Conservation (phyloP, 2,888 invertebrate genomes). For the Pristionchus maxplancki region DNA sequence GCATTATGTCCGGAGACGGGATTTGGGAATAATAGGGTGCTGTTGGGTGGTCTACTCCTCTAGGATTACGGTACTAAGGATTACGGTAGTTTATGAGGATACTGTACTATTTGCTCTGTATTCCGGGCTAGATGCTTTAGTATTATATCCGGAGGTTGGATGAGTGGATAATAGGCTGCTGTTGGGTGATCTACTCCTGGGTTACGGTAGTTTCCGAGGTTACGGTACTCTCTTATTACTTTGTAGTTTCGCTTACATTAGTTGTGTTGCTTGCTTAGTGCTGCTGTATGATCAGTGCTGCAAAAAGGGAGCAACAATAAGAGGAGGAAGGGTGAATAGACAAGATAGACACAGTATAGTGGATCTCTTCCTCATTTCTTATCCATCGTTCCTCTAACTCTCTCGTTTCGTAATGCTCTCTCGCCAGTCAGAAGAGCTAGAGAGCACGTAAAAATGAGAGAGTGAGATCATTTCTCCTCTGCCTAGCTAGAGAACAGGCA, state of each 20-base stretch:
- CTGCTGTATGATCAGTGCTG: background rate
- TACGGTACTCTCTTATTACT: background rate
- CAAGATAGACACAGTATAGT: slow-evolving; percentile 3
- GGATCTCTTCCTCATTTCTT: background rate
- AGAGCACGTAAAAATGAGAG: background rate
- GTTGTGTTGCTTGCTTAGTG: background rate
- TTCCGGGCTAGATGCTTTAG: too few species aligned
- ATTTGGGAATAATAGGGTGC: background rate
- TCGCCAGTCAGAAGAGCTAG: background rate
- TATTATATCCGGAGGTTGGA: too few species aligned
- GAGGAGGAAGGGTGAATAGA: background rate
- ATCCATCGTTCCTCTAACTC: too few species aligned
- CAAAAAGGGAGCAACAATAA: background rate
- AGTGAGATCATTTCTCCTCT: too few species aligned
- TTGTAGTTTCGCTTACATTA: too few species aligned
- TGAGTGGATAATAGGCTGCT: too few species aligned
- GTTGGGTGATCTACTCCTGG: background rate
- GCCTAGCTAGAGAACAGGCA: too few species aligned
- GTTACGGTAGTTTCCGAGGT: background rate
- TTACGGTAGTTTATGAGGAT: background rate
- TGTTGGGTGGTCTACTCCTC: background rate
- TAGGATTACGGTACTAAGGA: background rate
- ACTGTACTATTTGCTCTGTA: too few species aligned
- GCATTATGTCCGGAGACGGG: background rate
- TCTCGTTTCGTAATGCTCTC: background rate